Conservation (phyloP, 35 echinoderm and acorn worm species). For the Heliocidaris erythrogramma region DNA sequence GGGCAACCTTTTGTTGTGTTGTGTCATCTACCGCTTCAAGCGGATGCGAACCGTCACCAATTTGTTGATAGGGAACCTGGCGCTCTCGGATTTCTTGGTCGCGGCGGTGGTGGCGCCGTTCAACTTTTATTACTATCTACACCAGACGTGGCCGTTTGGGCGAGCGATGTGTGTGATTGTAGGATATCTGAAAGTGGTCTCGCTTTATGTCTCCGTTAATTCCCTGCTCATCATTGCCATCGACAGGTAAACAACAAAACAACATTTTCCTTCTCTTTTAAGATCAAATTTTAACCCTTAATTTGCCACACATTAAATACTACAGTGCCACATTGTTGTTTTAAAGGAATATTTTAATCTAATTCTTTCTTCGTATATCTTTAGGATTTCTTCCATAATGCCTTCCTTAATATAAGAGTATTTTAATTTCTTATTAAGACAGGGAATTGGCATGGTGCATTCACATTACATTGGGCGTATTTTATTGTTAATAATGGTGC, state of each 20-base stretch:
- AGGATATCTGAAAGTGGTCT: conserved; percentile 67
- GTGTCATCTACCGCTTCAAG: conserved; percentile 75
- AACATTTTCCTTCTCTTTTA: not conserved
- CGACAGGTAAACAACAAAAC: conserved; percentile 71
- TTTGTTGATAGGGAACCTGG: conserved; percentile 91
- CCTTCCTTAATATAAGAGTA: no score
- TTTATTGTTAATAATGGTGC: no score
- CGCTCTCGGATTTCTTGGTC: conserved; percentile 89
- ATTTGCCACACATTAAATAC: no score
- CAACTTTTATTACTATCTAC: conserved; percentile 94
- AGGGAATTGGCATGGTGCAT: no score
- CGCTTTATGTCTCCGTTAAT: conserved; percentile 92
- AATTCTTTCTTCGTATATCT: no score
- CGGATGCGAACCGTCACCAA: conserved; percentile 97
- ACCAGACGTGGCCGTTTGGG: conserved; percentile 87
- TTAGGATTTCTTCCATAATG: no score
- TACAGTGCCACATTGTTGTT: no score
- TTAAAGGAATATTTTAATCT: no score
- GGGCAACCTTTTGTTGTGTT: conserved; percentile 90
- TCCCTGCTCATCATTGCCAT: conserved; percentile 88
- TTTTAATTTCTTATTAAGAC: no score
- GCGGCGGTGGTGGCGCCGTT: conserved; percentile 87
- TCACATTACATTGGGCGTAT: no score
- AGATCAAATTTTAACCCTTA: not conserved
- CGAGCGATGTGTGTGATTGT: conserved; percentile 75